phyloP scores from a whole-genome alignment of 92 coral and sea anemone species.

The Montipora capitata region DNA sequence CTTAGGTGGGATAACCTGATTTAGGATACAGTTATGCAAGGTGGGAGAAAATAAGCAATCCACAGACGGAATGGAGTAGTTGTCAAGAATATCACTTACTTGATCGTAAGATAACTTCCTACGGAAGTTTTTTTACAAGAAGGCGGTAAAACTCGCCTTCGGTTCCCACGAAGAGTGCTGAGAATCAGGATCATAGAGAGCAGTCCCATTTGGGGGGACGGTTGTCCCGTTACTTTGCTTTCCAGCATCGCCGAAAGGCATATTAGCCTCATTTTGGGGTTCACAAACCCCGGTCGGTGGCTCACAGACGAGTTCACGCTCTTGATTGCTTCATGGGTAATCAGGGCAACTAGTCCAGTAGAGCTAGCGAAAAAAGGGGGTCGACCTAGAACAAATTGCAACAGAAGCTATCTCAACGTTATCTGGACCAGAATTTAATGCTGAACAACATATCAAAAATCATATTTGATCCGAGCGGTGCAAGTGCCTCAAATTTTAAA shows the following conservation, averaged over 20 bases:
- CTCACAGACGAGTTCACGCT: too few relatives aligned
- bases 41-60: neutral
- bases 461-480: too few relatives aligned
- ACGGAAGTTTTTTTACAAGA: neutral
- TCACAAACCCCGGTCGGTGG: neutral
- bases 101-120: neutral
- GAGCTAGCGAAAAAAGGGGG: too few relatives aligned
- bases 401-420: too few relatives aligned
- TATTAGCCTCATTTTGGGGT: neutral
- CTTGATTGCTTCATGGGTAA: too few relatives aligned
- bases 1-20: neutral
- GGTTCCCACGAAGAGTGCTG: neutral
- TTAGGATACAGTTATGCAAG: neutral
- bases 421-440: too few relatives aligned
- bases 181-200: conserved; percentile 5
- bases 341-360: too few relatives aligned
- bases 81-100: neutral
- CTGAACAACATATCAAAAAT: too few relatives aligned
- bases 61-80: neutral
- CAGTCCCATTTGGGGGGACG: neutral
- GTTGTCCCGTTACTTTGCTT: neutral
- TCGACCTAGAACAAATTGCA: too few relatives aligned
- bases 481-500: too few relatives aligned
- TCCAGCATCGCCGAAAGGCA: neutral
- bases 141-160: neutral